Percentiles rank a stretch among this genome's conserved stretches.
These are phyloP conservation scores for Rotaria sp. DNA, from an alignment of 2,888 invertebrate species.

Conservation along the genomic window DNA sequence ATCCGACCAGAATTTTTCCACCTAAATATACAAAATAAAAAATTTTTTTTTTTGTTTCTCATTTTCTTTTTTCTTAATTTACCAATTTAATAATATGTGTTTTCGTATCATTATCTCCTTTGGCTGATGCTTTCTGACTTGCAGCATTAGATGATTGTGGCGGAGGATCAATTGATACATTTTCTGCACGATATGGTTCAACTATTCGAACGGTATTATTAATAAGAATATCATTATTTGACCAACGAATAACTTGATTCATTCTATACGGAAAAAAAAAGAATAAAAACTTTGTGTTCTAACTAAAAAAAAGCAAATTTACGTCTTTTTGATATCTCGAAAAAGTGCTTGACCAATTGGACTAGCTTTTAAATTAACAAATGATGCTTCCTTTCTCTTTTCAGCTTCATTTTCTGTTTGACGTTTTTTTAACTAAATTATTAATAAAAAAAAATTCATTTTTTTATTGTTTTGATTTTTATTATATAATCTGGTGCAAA, in stretches of 20 bases:
- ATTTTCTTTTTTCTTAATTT: neutral
- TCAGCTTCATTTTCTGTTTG: neutral
- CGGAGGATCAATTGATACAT: neutral
- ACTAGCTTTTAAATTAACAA: slow-evolving; percentile 8
- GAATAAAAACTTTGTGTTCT: neutral
- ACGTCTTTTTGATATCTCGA: slow-evolving; percentile 21
- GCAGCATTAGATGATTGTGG: neutral
- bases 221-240: slow-evolving; percentile 18
- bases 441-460: neutral
- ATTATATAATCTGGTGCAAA: too few relatives aligned
- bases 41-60: neutral
- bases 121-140: neutral
- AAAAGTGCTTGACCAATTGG: neutral
- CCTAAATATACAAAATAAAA: neutral
- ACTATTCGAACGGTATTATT: slow-evolving; percentile 26
- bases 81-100: slow-evolving; percentile 23
- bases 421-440: neutral
- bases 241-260: slow-evolving; percentile 7
- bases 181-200: slow-evolving; percentile 14
- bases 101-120: slow-evolving; percentile 4
- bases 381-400: slow-evolving; percentile 11
- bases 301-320: neutral
- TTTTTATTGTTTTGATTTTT: neutral
- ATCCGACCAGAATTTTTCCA: neutral
- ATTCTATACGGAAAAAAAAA: neutral